Percentiles rank a stretch among this genome's conserved stretches.
Conservation (phyloP, 2,113 vertebrate species). For the Ophthalmolycus amberensis region DNA sequence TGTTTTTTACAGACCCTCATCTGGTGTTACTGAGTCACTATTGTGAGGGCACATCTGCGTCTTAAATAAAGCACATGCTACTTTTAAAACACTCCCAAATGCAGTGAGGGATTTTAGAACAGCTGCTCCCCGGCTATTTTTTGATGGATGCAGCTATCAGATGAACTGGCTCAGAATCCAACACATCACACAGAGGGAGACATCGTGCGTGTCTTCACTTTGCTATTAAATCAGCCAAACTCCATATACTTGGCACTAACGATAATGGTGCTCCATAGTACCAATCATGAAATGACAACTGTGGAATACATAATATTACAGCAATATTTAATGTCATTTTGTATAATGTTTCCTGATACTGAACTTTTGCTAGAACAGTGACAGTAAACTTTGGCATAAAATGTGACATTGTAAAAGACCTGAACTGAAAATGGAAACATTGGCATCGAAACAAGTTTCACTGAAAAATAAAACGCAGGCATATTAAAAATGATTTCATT, state of each 20-base stretch:
- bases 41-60: neutral
- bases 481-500: neutral
- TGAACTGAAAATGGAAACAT: neutral
- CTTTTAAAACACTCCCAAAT: slow-evolving; percentile 48
- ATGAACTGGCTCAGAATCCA: slow-evolving; percentile 28
- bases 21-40: slow-evolving; percentile 3
- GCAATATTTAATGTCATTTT: neutral
- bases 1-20: neutral
- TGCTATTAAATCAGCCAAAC: neutral
- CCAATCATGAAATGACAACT: neutral
- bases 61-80: slow-evolving; percentile 15
- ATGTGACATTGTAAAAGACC: neutral
- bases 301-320: neutral
- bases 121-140: slow-evolving; percentile 11
- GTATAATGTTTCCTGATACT: neutral
- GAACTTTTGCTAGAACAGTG: neutral
- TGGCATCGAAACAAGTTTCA: neutral
- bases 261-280: neutral
- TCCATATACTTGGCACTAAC: neutral
- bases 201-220: neutral
- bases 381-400: neutral
- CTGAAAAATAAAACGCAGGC: neutral
- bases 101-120: slow-evolving; percentile 31
- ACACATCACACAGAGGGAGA: slow-evolving; percentile 1
- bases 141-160: neutral